Percentiles rank a stretch among this genome's conserved stretches.
Conservation (phyloP, 2,888 invertebrate genomes). For the Orthonychiurus folsomi region DNA sequence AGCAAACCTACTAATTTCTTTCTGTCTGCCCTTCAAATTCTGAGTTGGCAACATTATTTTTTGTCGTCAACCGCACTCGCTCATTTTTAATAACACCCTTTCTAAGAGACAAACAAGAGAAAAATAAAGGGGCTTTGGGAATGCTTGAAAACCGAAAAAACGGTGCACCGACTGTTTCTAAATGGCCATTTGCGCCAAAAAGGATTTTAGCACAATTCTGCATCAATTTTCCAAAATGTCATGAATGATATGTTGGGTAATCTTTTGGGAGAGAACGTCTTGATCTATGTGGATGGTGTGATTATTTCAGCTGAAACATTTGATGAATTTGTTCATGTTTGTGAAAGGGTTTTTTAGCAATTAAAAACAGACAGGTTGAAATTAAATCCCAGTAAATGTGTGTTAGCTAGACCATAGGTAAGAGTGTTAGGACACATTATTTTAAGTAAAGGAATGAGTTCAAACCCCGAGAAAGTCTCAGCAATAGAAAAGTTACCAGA, state of each 20-base stretch:
- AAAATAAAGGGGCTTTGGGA: too few species aligned
- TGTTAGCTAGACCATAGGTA: background rate
- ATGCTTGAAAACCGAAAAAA: too few species aligned
- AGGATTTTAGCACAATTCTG: conserved; percentile 1
- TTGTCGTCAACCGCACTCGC: too few species aligned
- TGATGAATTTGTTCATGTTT: background rate
- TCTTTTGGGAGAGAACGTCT: background rate
- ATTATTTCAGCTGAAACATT: background rate
- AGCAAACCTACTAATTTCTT: too few species aligned
- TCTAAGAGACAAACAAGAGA: too few species aligned
- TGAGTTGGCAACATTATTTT: too few species aligned
- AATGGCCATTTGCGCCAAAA: too few species aligned
- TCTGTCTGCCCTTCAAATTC: too few species aligned
- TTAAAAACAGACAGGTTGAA: background rate
- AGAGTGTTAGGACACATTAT: background rate
- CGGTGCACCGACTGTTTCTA: too few species aligned
- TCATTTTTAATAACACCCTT: too few species aligned
- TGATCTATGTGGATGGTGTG: conserved; percentile 3
- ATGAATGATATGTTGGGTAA: conserved; percentile 1
- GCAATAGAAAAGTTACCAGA: background rate
- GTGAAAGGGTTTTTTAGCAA: background rate
- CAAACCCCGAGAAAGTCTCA: background rate
- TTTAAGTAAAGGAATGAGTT: background rate
- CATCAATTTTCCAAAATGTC: conserved; percentile 10
- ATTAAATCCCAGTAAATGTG: background rate